These are phyloP conservation scores for Erpornis zantholeuca DNA, from an alignment of 2,113 vertebrate species.

Conservation along the genomic window DNA sequence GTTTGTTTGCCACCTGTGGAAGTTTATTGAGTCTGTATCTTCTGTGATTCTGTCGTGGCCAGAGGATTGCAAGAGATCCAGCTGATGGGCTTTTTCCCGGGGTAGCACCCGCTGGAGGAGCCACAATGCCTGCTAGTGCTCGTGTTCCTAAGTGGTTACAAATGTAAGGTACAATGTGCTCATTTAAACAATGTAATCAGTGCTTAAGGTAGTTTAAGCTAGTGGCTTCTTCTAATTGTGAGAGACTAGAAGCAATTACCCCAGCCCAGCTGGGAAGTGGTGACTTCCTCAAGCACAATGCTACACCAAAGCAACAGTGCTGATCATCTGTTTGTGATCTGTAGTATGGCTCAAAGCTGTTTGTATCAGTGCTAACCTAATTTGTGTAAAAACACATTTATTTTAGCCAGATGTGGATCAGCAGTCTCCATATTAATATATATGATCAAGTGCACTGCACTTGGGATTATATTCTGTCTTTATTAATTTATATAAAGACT, in stretches of 20 bases:
- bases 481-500: neutral
- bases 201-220: neutral
- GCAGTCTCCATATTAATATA: neutral
- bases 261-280: neutral
- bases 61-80: neutral
- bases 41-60: neutral
- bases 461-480: neutral
- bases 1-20: neutral
- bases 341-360: neutral
- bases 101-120: neutral
- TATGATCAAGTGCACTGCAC: neutral
- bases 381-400: neutral
- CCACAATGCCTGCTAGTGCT: neutral
- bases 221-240: neutral
- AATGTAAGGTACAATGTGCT: neutral
- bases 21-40: neutral
- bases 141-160: neutral
- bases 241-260: neutral
- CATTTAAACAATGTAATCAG: neutral
- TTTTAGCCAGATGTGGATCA: slow-evolving; percentile 6
- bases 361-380: neutral
- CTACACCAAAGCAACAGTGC: neutral
- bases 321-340: neutral
- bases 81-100: neutral
- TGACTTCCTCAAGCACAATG: neutral